Evolutionary conservation across 2,888 invertebrate genomes (phyloP), one percentile per base, ranked within the genome.

Genomic region (Poecilus cupreus): DNA sequence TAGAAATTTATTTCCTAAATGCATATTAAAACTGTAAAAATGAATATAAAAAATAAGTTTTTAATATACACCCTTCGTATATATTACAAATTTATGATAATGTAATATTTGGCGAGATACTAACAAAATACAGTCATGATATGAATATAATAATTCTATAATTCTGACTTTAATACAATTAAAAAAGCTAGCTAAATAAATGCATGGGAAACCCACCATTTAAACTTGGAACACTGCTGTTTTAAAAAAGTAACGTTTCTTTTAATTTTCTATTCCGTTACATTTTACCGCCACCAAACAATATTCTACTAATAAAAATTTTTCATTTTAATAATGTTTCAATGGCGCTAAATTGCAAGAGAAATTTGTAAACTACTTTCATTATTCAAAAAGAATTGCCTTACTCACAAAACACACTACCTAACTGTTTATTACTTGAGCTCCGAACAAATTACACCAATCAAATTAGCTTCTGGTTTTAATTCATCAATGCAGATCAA

Each of bases 401-500:
- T 13, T 11, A 64, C 11, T 18, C 37, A 70, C n/a, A 70, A 43
- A 20, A 70, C 76, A 49, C 26, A 32, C 37, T 76, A 76, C 37
- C 37, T 76, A 76, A 13, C 6, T 68, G 11, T 20, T 43, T 46
- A 39, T 72, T 72, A 43, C 5, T 72, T 72, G 64, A 43, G 79
- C 64, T 51, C 64, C 79, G 26, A 60, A 39, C 22, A 13, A 51
- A 32, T n/a, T 26, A 20, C 46, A 72, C 24, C 37, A 46, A 39
- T 57, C 37, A 70, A 39, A 18, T 70, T 22, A 18, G 10, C 18
- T 37, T 11, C 18, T 16, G 10, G 24, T 39, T 70, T 64, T 39
- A 72, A 3, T 46, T n/a, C 10, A 6, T 0, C 22, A 22, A 6
- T 72, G 8, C 68, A 43, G 57, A 81, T 95, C 94, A 97, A 90